A percentile compares a stretch with the other conserved stretches of the same genome.
These are phyloP conservation scores for Mnemiopsis leidyi DNA, from an alignment of 37 sponge, comb jelly and placozoan genomes.

Conservation along the genomic window DNA sequence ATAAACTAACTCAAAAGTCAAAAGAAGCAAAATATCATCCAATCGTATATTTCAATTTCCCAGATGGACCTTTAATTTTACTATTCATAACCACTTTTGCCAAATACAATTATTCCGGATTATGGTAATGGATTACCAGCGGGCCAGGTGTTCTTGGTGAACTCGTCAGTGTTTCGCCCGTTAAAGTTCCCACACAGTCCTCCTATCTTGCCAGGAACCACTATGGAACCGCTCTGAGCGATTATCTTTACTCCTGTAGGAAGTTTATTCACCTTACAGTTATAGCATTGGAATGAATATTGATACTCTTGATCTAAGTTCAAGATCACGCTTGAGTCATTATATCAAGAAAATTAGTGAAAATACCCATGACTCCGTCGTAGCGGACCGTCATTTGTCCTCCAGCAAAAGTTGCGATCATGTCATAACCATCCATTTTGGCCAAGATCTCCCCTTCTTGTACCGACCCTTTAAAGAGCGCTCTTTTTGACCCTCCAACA, in stretches of 20 bases:
- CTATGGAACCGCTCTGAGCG: neutral
- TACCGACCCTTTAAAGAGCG: neutral
- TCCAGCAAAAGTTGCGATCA: slow-evolving; percentile 15
- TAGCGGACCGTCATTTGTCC: neutral
- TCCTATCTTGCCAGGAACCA: neutral
- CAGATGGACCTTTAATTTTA: too few species aligned
- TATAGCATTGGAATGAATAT: too few species aligned
- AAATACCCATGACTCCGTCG: neutral
- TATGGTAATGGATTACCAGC: too few species aligned
- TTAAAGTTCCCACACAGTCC: neutral
- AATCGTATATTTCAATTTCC: too few species aligned
- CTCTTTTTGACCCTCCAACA: neutral
- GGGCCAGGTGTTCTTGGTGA: slow-evolving; percentile 8
- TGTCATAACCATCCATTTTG: neutral
- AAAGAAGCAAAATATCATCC: too few species aligned
- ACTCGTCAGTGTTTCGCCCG: neutral
- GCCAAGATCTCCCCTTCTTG: neutral
- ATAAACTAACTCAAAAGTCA: too few species aligned
- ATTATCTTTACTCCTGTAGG: neutral
- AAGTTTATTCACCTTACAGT: too few species aligned
- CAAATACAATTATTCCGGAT: too few species aligned
- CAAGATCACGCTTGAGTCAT: too few species aligned
- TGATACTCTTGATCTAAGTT: too few species aligned
- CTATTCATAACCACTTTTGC: too few species aligned
- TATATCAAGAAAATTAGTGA: too few species aligned